Conservation (phyloP, 2,113 vertebrate species). For the Motacilla alba region DNA sequence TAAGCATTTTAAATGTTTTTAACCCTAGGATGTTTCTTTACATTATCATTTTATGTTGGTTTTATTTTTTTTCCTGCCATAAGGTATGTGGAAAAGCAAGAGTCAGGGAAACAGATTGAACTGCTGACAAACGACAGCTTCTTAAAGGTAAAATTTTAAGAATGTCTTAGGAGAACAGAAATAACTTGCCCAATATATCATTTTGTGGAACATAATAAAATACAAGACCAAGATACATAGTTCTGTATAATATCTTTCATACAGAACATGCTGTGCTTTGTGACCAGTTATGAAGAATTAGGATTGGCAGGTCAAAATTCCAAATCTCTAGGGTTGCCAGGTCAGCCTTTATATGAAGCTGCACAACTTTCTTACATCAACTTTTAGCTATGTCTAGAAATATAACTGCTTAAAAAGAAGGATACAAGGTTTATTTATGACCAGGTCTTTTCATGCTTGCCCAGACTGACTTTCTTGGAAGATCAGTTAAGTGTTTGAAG, state of each 20-base stretch:
- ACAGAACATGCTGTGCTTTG: not conserved
- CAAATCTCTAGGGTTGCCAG: not conserved
- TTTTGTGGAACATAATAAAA: not conserved
- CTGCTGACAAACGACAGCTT: slow-evolving; percentile 78
- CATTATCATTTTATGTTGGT: not conserved
- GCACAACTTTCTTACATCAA: not conserved
- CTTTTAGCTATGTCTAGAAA: not conserved
- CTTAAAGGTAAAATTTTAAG: slow-evolving; percentile 82
- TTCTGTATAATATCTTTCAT: not conserved
- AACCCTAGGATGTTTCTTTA: not conserved
- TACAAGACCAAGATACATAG: not conserved
- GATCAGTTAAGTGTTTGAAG: not conserved
- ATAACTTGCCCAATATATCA: not conserved
- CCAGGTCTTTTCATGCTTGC: not conserved
- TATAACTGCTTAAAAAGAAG: not conserved
- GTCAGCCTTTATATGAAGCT: not conserved
- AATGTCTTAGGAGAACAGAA: not conserved
- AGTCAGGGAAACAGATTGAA: slow-evolving; percentile 76
- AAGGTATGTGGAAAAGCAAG: slow-evolving; percentile 87
- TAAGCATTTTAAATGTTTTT: not conserved
- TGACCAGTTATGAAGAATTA: not conserved
- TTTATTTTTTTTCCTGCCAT: slow-evolving; percentile 3
- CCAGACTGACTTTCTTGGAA: not conserved
- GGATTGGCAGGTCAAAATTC: not conserved
- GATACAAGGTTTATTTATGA: not conserved